Evolutionary conservation across 1,140 invertebrate species (phyloP).

Genomic region (Mamestra configurata): DNA sequence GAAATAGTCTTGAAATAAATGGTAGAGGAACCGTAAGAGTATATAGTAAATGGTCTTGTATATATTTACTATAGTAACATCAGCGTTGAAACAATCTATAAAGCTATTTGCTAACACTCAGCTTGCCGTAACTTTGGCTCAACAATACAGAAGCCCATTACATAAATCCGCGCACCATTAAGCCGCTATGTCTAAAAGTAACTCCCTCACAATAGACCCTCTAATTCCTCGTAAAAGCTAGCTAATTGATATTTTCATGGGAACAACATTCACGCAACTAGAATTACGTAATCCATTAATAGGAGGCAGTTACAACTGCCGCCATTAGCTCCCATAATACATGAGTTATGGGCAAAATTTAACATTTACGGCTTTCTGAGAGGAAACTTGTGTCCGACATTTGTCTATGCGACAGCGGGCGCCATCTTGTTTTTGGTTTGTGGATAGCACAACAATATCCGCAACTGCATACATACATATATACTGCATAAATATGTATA

Average conservation of each 20-base stretch:
- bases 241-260: conserved; percentile 33
- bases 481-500: no score
- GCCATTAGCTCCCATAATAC: neutral
- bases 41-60: no score
- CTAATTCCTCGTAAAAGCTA: conserved; percentile 16
- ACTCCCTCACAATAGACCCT: neutral
- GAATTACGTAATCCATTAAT: conserved; percentile 22
- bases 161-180: neutral
- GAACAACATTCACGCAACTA: conserved; percentile 9
- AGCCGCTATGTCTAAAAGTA: neutral
- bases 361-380: conserved; percentile 6
- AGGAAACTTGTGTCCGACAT: conserved; percentile 12
- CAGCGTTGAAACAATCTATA: neutral
- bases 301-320: neutral
- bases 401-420: neutral
- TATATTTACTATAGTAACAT: no score
- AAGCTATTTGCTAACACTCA: neutral
- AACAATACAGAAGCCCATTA: neutral
- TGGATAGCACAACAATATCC: no score
- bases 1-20: no score
- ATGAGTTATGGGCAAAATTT: conserved; percentile 30
- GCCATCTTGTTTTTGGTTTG: conserved; percentile 1
- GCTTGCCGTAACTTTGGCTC: neutral
- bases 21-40: no score
- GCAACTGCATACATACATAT: no score